These are phyloP conservation scores for Sebastes dallii DNA, from an alignment of 2,797 vertebrate genomes.

Conservation along the genomic window DNA sequence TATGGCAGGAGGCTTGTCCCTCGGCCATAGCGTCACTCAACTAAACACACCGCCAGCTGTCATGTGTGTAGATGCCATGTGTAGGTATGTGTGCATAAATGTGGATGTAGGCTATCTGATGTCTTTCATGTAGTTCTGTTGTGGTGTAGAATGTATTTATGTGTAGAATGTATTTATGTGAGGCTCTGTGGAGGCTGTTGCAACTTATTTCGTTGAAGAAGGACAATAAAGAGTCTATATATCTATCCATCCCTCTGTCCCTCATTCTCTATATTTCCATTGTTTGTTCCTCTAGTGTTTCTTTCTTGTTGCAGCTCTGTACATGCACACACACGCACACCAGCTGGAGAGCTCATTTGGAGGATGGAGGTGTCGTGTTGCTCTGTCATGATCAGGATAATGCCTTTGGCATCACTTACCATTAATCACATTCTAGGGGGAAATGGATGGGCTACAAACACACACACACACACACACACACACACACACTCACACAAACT, in stretches of 20 bases:
- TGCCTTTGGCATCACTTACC: constrained; percentile 57
- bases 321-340: not conserved
- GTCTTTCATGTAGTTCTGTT: not conserved
- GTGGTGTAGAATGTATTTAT: too few relatives aligned
- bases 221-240: not conserved
- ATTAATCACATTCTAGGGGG: constrained; percentile 56
- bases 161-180: not conserved
- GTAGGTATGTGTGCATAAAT: not conserved
- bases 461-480: not conserved
- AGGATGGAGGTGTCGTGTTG: constrained; percentile 54
- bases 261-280: not conserved
- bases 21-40: too few relatives aligned
- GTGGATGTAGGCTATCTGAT: not conserved
- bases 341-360: constrained; percentile 41
- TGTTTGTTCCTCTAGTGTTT: not conserved
- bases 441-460: constrained; percentile 48
- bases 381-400: constrained; percentile 67
- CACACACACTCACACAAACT: not conserved
- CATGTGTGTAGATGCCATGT: too few relatives aligned
- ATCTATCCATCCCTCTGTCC: not conserved
- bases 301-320: not conserved
- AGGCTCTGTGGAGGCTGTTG: not conserved
- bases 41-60: too few relatives aligned
- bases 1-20: too few relatives aligned
- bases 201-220: not conserved